Percentiles rank a stretch among this genome's conserved stretches.
Evolutionary conservation across 2,888 invertebrate species (phyloP).

Genomic region (Pheosia tremula): DNA sequence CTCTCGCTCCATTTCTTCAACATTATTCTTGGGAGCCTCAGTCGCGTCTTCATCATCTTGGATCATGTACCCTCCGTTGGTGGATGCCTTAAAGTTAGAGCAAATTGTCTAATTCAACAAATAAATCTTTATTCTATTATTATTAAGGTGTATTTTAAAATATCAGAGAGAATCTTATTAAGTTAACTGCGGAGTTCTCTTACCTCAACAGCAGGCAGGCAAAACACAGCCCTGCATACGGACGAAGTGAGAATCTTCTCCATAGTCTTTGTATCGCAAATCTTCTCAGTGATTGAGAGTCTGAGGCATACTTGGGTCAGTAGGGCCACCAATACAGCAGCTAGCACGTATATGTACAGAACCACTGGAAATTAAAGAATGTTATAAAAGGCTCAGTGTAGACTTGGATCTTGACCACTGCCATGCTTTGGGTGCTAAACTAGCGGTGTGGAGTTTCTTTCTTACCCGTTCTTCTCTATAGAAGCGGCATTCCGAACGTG

Average conservation of each 20-base stretch:
- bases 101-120: background rate
- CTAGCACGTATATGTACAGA: slow-evolving; percentile 62
- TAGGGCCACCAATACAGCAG: slow-evolving; percentile 60
- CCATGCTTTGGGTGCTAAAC: too few species aligned
- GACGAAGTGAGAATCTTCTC: slow-evolving; percentile 53
- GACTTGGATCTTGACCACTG: too few species aligned
- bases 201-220: slow-evolving; percentile 68
- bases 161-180: slow-evolving; percentile 1
- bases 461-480: too few species aligned
- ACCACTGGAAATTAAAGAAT: slow-evolving; percentile 55
- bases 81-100: slow-evolving; percentile 42
- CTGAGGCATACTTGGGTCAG: slow-evolving; percentile 61
- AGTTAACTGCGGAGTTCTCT: background rate
- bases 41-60: slow-evolving; percentile 61
- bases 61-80: slow-evolving; percentile 56
- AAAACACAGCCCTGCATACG: slow-evolving; percentile 59
- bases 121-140: too few species aligned
- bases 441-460: too few species aligned
- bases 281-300: slow-evolving; percentile 44
- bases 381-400: too few species aligned
- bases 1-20: slow-evolving; percentile 73
- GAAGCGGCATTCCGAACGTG: too few species aligned
- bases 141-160: background rate
- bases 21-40: slow-evolving; percentile 38
- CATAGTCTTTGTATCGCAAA: slow-evolving; percentile 52